Conservation (phyloP, 2,888 invertebrate genomes). For the Augochlorella aurata region DNA sequence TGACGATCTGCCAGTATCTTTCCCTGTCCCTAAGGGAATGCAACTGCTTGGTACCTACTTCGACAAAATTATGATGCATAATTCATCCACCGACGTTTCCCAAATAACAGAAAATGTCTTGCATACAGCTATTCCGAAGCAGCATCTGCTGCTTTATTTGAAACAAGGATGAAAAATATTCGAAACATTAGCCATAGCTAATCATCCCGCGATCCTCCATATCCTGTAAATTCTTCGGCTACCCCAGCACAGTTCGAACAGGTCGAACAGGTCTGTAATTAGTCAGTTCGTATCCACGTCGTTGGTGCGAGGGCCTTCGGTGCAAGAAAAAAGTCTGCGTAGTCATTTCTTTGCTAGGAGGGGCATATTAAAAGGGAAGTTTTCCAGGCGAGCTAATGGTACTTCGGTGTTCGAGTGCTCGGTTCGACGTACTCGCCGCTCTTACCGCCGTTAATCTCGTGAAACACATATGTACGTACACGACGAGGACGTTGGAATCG, state of each 20-base stretch:
- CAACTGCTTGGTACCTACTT: no score
- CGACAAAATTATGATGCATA: no score
- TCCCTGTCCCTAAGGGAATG: no score
- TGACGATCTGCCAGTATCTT: no score
- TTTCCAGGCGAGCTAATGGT: slow-evolving; percentile 23
- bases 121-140: background rate
- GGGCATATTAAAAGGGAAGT: slow-evolving; percentile 3
- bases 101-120: no score
- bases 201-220: background rate
- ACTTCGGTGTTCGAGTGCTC: slow-evolving; percentile 28
- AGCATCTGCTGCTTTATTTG: background rate
- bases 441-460: slow-evolving; percentile 19
- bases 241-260: background rate
- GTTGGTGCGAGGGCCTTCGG: background rate
- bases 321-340: background rate
- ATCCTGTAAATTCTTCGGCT: background rate
- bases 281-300: slow-evolving; percentile 2
- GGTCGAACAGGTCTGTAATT: slow-evolving; percentile 1
- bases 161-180: background rate
- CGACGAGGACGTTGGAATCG: no score
- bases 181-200: background rate
- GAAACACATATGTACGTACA: slow-evolving; percentile 9
- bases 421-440: slow-evolving; percentile 14
- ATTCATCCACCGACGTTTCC: no score
- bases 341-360: background rate